Conservation (phyloP, 2,113 vertebrate genomes). For the Nanger granti region DNA sequence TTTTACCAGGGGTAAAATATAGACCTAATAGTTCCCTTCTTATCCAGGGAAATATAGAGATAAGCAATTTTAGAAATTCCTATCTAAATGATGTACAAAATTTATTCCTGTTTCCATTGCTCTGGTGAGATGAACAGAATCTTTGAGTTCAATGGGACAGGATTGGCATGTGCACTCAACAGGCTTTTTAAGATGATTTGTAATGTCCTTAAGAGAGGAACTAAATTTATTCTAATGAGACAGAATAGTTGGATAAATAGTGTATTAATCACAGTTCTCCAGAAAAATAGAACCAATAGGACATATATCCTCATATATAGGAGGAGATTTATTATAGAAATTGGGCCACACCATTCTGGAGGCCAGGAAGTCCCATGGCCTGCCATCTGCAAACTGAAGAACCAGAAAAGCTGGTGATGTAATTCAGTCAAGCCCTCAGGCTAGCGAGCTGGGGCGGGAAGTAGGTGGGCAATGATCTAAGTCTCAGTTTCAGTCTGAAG, state of each 20-base stretch:
- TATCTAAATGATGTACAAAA: not conserved
- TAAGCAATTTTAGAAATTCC: not conserved
- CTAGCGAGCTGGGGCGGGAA: accelerated
- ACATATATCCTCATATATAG: too few species aligned
- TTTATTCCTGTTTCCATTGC: not conserved
- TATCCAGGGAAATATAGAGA: not conserved
- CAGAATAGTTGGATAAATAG: too few species aligned
- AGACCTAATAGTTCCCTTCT: not conserved
- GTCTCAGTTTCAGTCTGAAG: not conserved
- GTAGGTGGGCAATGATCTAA: too few species aligned
- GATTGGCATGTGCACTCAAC: too few species aligned
- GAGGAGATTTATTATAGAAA: not conserved
- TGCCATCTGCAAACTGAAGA: not conserved
- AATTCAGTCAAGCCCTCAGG: not conserved
- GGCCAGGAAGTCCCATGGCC: not conserved
- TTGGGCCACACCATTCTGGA: too few species aligned
- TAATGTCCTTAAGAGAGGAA: not conserved
- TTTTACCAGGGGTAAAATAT: not conserved
- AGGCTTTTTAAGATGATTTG: not conserved
- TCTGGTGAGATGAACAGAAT: not conserved
- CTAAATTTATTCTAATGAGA: not conserved
- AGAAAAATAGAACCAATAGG: not conserved
- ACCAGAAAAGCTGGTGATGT: not conserved
- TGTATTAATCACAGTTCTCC: not conserved
- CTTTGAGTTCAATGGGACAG: not conserved